Conservation (phyloP, 2,113 vertebrate genomes). For the Laterallus jamaicensis region DNA sequence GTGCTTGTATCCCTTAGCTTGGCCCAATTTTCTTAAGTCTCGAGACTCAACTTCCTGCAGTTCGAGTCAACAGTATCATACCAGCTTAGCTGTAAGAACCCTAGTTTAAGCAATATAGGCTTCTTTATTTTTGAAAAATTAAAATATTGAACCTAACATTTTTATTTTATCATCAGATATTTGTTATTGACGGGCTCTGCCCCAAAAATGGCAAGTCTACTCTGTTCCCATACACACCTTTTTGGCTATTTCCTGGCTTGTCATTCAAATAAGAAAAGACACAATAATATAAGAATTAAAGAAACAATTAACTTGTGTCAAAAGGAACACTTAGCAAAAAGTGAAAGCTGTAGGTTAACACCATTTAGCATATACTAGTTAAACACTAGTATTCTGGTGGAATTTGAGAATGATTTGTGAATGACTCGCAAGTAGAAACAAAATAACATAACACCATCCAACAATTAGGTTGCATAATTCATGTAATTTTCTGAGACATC, state of each 20-base stretch:
- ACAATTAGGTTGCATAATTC: neutral
- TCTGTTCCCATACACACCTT: neutral
- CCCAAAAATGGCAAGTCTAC: neutral
- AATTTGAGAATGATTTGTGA: neutral
- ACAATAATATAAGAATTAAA: neutral
- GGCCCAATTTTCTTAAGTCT: neutral
- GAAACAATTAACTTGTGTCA: neutral
- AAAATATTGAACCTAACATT: neutral
- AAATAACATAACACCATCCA: constrained; percentile 3
- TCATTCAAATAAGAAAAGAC: neutral
- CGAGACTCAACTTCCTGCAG: neutral
- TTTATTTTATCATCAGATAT: neutral
- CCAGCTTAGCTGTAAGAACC: neutral
- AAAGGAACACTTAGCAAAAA: neutral
- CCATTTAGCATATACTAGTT: neutral
- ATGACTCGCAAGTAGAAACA: neutral
- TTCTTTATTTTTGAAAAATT: neutral
- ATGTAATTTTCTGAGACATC: neutral
- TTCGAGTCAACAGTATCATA: neutral
- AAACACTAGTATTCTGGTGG: neutral
- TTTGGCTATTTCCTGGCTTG: neutral
- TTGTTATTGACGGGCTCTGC: neutral
- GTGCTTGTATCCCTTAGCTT: neutral
- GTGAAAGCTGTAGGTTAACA: neutral
- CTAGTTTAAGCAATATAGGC: neutral